Conservation (phyloP, 2,888 invertebrate species). For the Prosapia bicincta region DNA sequence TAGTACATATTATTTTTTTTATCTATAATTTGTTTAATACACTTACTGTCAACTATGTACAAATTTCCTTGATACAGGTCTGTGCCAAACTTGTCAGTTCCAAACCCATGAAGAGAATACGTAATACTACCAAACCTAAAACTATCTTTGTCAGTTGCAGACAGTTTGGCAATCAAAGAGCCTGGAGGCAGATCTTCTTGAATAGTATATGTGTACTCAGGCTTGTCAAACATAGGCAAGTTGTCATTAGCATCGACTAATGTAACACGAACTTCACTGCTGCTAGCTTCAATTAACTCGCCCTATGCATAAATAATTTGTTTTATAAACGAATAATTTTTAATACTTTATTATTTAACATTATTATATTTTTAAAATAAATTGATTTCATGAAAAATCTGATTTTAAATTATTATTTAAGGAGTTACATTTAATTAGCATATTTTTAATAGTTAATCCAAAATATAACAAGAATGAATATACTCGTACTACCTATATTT, state of each 20-base stretch:
- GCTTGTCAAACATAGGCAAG: constrained; percentile 62
- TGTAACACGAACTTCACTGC: constrained; percentile 59
- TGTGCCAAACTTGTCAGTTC: constrained; percentile 70
- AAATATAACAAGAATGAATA: too few species aligned
- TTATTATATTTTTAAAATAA: too few species aligned
- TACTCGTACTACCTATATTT: too few species aligned
- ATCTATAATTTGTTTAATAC: too few species aligned
- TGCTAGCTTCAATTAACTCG: constrained; percentile 39
- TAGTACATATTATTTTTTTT: too few species aligned
- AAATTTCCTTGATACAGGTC: constrained; percentile 64
- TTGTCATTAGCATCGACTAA: constrained; percentile 79
- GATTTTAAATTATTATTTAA: too few species aligned
- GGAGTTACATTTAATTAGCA: too few species aligned
- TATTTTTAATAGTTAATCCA: too few species aligned
- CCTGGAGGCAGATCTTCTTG: constrained; percentile 62
- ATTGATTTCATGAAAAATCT: too few species aligned
- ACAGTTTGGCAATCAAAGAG: constrained; percentile 60
- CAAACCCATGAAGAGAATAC: constrained; percentile 74
- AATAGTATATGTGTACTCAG: constrained; percentile 59
- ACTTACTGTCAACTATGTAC: constrained; percentile 49
- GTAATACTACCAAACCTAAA: constrained; percentile 66
- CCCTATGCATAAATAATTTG: constrained; percentile 33
- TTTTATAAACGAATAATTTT: too few species aligned
- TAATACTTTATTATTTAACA: too few species aligned
- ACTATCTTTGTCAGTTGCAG: constrained; percentile 69